Conservation (phyloP, 2,113 vertebrate genomes). For the Carassius gibelio region DNA sequence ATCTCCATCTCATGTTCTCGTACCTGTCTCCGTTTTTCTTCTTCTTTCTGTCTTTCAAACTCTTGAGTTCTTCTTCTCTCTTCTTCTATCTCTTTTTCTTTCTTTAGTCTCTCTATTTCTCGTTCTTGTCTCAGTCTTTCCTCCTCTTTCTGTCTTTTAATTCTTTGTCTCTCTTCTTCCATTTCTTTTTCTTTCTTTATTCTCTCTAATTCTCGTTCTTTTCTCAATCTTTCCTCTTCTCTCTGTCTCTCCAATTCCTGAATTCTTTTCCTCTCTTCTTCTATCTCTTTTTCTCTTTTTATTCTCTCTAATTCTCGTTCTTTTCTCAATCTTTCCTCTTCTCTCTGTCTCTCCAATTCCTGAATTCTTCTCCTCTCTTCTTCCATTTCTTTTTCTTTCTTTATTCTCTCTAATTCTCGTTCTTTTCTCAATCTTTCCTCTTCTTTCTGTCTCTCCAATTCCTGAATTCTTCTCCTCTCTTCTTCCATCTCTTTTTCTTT, state of each 20-base stretch:
- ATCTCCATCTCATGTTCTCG: background rate
- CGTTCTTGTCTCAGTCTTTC: background rate
- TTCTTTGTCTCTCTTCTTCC: background rate
- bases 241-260: background rate
- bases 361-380: background rate
- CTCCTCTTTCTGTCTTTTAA: background rate
- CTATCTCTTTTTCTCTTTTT: background rate
- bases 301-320: background rate
- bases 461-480: background rate
- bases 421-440: conserved; percentile 3
- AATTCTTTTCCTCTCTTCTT: background rate
- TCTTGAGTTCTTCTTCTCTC: conserved; percentile 17
- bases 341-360: background rate
- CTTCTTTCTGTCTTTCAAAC: background rate
- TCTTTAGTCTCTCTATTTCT: background rate
- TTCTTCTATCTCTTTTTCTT: conserved; percentile 5
- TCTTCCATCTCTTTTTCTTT: background rate
- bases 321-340: too few relatives aligned
- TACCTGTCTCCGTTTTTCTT: background rate
- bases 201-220: background rate
- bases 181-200: background rate
- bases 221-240: background rate
- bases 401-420: conserved; percentile 2
- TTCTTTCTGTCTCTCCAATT: background rate
- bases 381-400: background rate